Evolutionary conservation across 1,140 invertebrate species (phyloP), one percentile per base, ranked within the genome.

Genomic region (Drosophila nikananu): DNA sequence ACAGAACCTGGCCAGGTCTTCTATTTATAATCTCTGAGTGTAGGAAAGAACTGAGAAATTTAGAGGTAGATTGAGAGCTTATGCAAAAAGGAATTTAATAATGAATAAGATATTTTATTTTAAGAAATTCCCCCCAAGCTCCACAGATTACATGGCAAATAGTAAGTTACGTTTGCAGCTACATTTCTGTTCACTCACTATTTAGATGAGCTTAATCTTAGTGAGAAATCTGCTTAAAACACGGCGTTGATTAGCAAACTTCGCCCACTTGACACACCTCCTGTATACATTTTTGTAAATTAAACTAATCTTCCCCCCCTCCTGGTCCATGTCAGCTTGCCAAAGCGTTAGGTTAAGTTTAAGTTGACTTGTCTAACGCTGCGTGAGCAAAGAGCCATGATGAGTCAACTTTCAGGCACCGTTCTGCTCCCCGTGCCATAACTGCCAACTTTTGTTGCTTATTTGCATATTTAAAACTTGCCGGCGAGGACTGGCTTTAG

Each of bases 381-480:
- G 57, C 60, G 48, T 77, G 72, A 64, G 75, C 77, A 77, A 61
- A 66, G 81, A 87, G 81, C 62, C 78, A 78, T 68, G 74, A 81
- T 54, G 60, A 87, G 83, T 80, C 80, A 80, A 80, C 83, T 86
- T 78, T 89, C 59, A 71, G 73, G 55, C 65, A 59, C 52, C 58
- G 72, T 74, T 52, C 44, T 62, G 46, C 67, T 76, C 37, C 37
- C 30, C 46, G 41, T 62, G 37, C 52, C 58, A 77, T 78, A 76
- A 84, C 73, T 83, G 68, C 63, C 77, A 89, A 89, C 86, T 90
- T 74, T 90, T 89, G 81, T 70, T 86, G 73, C 84, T 81, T 90
- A 89, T 89, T 89, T 84, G 81, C 84, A 89, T 89, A 89, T 90
- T 89, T 90, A 90, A 84, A 90, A 81, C 66, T 84, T 75, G 60